Percentiles rank a stretch among this genome's conserved stretches.
These are phyloP conservation scores for Galemys pyrenaicus DNA, from an alignment of 2,113 vertebrate species.

Conservation along the genomic window DNA sequence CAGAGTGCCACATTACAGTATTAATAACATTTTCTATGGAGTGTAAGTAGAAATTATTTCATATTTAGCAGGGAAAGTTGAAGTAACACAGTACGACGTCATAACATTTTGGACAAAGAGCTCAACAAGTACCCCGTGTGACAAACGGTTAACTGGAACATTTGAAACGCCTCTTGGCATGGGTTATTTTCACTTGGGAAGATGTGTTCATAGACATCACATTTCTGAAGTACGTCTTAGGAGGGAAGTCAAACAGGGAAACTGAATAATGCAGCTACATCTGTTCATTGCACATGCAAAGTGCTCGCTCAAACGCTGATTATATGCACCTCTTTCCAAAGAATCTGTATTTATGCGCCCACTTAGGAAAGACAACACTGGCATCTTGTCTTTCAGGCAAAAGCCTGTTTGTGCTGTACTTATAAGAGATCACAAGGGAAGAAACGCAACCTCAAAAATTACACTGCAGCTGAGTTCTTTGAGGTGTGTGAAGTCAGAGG, in stretches of 20 bases:
- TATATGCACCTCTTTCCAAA: conserved; percentile 31
- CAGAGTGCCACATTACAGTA: background rate
- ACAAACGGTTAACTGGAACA: conserved; percentile 12
- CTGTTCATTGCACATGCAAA: conserved; percentile 54
- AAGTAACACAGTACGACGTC: background rate
- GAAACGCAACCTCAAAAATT: background rate
- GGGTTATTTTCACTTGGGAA: conserved; percentile 3
- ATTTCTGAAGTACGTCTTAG: conserved; percentile 24
- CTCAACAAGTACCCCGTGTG: background rate
- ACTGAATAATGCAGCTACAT: conserved; percentile 70
- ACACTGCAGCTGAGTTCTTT: conserved; percentile 47
- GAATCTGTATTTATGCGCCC: conserved; percentile 41
- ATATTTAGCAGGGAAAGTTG: conserved; percentile 2
- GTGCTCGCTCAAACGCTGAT: background rate
- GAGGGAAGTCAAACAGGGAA: conserved; percentile 57
- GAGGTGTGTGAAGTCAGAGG: background rate
- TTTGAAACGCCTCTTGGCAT: background rate
- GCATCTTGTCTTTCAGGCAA: conserved; percentile 46
- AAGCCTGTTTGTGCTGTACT: conserved; percentile 12
- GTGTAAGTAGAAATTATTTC: conserved; percentile 43
- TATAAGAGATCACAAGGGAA: background rate
- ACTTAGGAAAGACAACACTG: conserved; percentile 40
- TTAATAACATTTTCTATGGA: background rate
- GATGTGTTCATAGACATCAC: conserved; percentile 15
- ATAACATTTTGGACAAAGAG: conserved; percentile 42